phyloP scores from a whole-genome alignment of 2,797 vertebrate genomes.

The Phataginus tricuspis region DNA sequence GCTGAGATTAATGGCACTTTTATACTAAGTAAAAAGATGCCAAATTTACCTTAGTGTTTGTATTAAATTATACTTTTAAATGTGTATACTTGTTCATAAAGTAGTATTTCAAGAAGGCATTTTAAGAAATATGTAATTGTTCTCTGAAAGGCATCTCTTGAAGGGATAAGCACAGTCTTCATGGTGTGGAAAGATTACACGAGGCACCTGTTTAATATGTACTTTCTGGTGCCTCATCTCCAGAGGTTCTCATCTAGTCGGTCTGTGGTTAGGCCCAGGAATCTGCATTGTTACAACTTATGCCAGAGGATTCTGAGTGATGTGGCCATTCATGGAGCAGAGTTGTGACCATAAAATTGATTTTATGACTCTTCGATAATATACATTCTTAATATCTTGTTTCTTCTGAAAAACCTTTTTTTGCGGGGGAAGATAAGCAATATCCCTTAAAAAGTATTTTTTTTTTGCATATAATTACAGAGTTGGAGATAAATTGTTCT shows the following conservation, averaged over 20 bases:
- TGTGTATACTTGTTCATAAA: background rate
- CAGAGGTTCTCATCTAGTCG: background rate
- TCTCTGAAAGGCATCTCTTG: background rate
- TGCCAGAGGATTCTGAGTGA: background rate
- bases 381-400: background rate
- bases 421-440: background rate
- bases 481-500: slow-evolving; percentile 42
- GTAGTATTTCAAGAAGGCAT: background rate
- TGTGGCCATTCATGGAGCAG: background rate
- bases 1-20: background rate
- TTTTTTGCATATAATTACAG: background rate
- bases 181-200: background rate
- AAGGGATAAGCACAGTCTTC: background rate
- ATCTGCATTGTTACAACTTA: background rate
- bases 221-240: background rate
- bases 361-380: background rate
- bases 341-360: background rate
- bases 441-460: background rate
- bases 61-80: slow-evolving; percentile 19
- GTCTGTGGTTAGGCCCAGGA: background rate
- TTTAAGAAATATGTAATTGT: background rate
- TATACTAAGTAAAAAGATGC: background rate
- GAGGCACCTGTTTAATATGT: background rate
- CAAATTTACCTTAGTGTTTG: background rate
- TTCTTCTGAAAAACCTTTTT: slow-evolving; percentile 26